Base-by-base conservation (phyloP, 2,888 invertebrate genomes). In the Hemaris fuciformis region DNA sequence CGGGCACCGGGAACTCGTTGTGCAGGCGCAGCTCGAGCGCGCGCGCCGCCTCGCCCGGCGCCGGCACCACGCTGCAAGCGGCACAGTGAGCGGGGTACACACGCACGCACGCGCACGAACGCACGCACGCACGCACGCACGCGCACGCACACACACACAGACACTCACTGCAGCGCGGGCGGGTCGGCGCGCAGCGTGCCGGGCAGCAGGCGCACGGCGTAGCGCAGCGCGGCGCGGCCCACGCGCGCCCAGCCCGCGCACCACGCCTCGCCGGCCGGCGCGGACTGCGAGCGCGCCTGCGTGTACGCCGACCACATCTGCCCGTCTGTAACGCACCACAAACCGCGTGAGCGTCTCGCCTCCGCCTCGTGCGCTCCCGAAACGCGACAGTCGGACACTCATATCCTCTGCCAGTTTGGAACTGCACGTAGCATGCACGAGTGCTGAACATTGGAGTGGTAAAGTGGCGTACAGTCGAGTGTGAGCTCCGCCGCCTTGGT, bases 381-480 rank as follows among this genome's bases (percentile, higher is more conserved):
- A n/a, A n/a, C n/a, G n/a, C n/a, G n/a, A n/a, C n/a, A n/a, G n/a
- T n/a, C n/a, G n/a, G n/a, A n/a, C n/a, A n/a, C n/a, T n/a, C n/a
- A n/a, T n/a, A n/a, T n/a, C n/a, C n/a, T n/a, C n/a, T n/a, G n/a
- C n/a, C n/a, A n/a, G n/a, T n/a, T n/a, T n/a, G n/a, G n/a, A n/a
- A n/a, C n/a, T n/a, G n/a, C n/a, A n/a, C n/a, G n/a, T n/a, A n/a
- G n/a, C n/a, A n/a, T n/a, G n/a, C n/a, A n/a, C n/a, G n/a, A n/a
- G n/a, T n/a, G n/a, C n/a, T n/a, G n/a, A n/a, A n/a, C n/a, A n/a
- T n/a, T n/a, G n/a, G n/a, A n/a, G n/a, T n/a, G n/a, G n/a, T n/a
- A n/a, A n/a, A n/a, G n/a, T n/a, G n/a, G 38, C 94, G 93, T 81
- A 96, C 96, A 96, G 87, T 96, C 94, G 70, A 96, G 94, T 61